Percentiles rank a stretch among this genome's conserved stretches.
Evolutionary conservation across 1,140 invertebrate genomes (phyloP).

Genomic region (Rhagoletis pomonella): DNA sequence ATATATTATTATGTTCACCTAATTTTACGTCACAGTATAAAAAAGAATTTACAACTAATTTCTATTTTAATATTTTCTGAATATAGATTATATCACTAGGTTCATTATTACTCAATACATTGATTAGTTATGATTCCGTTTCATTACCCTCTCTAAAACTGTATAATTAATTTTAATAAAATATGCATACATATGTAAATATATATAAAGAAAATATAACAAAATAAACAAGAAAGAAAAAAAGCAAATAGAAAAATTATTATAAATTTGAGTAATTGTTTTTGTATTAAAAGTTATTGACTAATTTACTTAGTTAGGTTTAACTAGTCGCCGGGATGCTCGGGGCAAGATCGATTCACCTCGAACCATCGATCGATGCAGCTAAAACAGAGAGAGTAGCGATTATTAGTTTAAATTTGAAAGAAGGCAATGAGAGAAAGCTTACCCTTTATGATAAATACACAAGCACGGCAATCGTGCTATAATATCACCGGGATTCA

Average conservation of each 20-base stretch:
- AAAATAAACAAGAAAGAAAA: constrained; percentile 2
- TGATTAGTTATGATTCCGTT: constrained; percentile 35
- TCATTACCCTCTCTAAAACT: constrained; percentile 4
- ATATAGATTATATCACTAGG: constrained; percentile 43
- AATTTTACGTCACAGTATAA: constrained; percentile 53
- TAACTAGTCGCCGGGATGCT: constrained; percentile 94
- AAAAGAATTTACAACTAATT: constrained; percentile 54
- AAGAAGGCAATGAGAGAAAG: background rate
- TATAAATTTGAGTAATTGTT: constrained; percentile 38
- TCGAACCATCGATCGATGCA: constrained; percentile 99
- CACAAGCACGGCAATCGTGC: constrained; percentile 98
- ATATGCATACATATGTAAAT: background rate
- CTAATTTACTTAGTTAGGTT: constrained; percentile 67
- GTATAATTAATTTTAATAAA: constrained; percentile 18
- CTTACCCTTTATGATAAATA: constrained; percentile 99
- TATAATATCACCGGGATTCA: constrained; percentile 95
- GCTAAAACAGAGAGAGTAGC: constrained; percentile 75
- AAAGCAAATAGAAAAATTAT: constrained; percentile 23
- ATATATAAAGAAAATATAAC: background rate
- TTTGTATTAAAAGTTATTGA: constrained; percentile 31
- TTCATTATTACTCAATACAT: constrained; percentile 48
- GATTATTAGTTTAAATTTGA: background rate
- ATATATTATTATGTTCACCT: constrained; percentile 44
- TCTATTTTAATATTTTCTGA: constrained; percentile 42
- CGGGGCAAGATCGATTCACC: constrained; percentile 96